A percentile compares a stretch with the other conserved stretches of the same genome.
Conservation (phyloP, 1,140 invertebrate genomes). For the Orius insidiosus region DNA sequence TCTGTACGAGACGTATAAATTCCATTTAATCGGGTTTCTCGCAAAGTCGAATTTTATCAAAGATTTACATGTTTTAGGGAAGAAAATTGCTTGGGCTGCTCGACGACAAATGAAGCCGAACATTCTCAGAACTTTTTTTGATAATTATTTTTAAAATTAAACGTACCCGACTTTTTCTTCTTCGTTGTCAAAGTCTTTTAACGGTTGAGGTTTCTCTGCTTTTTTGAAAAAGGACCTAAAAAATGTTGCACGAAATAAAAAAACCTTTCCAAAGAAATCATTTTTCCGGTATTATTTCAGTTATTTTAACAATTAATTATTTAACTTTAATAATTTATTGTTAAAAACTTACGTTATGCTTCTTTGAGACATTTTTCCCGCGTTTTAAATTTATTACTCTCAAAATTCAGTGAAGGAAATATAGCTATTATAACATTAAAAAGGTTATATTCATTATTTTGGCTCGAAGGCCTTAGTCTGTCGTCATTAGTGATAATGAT, state of each 20-base stretch:
- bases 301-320: slow-evolving; percentile 3
- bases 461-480: too few species aligned
- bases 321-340: background rate
- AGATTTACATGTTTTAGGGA: background rate
- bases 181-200: slow-evolving; percentile 3
- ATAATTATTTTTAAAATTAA: background rate
- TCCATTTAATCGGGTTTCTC: background rate
- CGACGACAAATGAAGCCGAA: background rate
- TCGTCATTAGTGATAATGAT: too few species aligned
- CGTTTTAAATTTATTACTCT: too few species aligned
- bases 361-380: slow-evolving; percentile 18
- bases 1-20: slow-evolving; percentile 7
- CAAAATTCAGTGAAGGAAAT: too few species aligned
- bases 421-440: too few species aligned
- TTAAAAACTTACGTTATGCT: slow-evolving; percentile 16
- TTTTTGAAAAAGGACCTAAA: slow-evolving; percentile 6
- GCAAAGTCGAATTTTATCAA: background rate
- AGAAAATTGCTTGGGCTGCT: background rate
- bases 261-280: slow-evolving; percentile 1
- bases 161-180: background rate
- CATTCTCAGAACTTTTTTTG: background rate
- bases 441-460: too few species aligned
- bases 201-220: background rate
- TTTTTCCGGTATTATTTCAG: too few species aligned
- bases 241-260: background rate